Percentiles rank a stretch among this genome's conserved stretches.
Conservation (phyloP, 2,113 vertebrate species). For the Gambusia holbrooki region DNA sequence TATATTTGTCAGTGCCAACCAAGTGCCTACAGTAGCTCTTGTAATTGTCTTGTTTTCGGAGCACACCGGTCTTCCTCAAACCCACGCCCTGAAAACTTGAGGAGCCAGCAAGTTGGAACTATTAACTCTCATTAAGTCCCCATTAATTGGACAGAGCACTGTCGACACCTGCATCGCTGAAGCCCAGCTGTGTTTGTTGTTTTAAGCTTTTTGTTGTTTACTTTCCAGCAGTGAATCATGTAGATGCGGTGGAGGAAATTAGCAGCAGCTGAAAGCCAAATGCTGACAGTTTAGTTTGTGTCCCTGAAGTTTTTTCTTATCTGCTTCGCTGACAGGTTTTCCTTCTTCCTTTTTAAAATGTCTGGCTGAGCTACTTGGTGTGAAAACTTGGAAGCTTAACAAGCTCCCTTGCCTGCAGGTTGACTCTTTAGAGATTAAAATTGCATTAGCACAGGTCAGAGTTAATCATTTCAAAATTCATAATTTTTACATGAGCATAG, state of each 20-base stretch:
- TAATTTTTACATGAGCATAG: neutral
- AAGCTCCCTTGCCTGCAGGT: neutral
- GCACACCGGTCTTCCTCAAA: neutral
- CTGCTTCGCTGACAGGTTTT: neutral
- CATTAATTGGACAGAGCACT: constrained; percentile 20
- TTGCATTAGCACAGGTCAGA: neutral
- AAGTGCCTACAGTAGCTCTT: constrained; percentile 6
- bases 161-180: neutral
- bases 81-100: constrained; percentile 27
- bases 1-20: constrained; percentile 46
- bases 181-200: constrained; percentile 10
- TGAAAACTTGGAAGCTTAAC: neutral
- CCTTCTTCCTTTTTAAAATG: neutral
- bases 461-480: neutral
- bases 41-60: neutral
- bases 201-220: constrained; percentile 27
- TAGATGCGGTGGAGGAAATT: constrained; percentile 15
- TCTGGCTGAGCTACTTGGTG: neutral
- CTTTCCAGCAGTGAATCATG: neutral
- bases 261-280: constrained; percentile 30
- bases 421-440: neutral
- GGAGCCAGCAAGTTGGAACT: constrained; percentile 31
- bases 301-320: constrained; percentile 19
- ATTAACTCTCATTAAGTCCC: constrained; percentile 47
- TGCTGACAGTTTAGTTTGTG: constrained; percentile 22